phyloP scores from a whole-genome alignment of 2,113 vertebrate species.

The Origma solitaria region DNA sequence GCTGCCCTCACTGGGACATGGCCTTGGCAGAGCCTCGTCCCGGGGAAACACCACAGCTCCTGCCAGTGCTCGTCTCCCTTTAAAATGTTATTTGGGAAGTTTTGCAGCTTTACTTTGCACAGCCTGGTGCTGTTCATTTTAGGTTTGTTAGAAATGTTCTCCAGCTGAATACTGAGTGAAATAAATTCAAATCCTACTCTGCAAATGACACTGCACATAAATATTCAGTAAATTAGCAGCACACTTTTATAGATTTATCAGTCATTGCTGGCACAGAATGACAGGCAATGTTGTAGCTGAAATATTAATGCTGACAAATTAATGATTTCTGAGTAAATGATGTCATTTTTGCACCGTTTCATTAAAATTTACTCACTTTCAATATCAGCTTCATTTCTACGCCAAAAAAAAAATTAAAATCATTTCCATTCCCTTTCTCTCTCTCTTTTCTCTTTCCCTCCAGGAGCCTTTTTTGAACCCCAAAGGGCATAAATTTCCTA shows the following conservation, averaged over 20 bases:
- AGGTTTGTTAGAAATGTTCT: conserved; percentile 81
- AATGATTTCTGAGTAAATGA: conserved; percentile 99
- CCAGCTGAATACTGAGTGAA: conserved; percentile 80
- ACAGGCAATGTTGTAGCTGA: conserved; percentile 95
- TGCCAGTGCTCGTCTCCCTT: not conserved
- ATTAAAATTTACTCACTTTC: conserved; percentile 98
- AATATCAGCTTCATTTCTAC: conserved; percentile 82
- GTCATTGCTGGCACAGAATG: conserved; percentile 96
- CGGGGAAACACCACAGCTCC: accelerated
- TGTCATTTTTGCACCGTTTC: conserved; percentile 97
- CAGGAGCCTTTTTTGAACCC: conserved; percentile 43
- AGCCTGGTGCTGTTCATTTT: conserved; percentile 54
- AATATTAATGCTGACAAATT: conserved; percentile 99
- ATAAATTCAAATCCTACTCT: conserved; percentile 88
- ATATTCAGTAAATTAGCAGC: conserved; percentile 99
- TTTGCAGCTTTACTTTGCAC: conserved; percentile 29
- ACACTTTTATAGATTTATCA: conserved; percentile 98
- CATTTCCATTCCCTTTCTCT: conserved; percentile 61
- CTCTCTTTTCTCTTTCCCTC: conserved; percentile 57
- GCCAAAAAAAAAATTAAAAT: conserved; percentile 80
- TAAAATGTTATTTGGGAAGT: conserved; percentile 45
- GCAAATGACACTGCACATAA: conserved; percentile 98
- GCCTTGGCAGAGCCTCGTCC: not conserved
- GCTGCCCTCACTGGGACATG: accelerated
- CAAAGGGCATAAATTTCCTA: conserved; percentile 9